Evolutionary conservation across 2,797 vertebrate genomes (phyloP).

Genomic region (Hipposideros larvatus): DNA sequence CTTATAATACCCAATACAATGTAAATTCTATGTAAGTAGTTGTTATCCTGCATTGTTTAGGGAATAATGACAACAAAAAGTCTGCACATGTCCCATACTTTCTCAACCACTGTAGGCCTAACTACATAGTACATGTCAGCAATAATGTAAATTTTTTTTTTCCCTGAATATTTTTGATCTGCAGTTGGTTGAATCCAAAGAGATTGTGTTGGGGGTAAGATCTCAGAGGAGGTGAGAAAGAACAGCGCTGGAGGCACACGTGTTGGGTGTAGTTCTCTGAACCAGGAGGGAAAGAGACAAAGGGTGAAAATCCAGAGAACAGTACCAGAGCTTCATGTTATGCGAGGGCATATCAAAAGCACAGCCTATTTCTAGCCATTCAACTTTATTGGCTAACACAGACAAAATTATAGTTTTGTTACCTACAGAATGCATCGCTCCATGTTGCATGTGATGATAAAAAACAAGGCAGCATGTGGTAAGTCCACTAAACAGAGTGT

Average conservation of each 20-base stretch:
- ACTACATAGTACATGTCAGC: not conserved
- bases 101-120: not conserved
- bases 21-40: not conserved
- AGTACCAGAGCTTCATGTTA: not conserved
- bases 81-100: not conserved
- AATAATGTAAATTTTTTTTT: not conserved
- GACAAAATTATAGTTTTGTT: not conserved
- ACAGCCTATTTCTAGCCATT: not conserved
- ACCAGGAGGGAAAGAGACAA: not conserved
- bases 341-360: not conserved
- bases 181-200: not conserved
- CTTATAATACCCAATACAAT: not conserved
- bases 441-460: not conserved
- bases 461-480: not conserved
- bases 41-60: not conserved
- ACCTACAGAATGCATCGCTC: not conserved
- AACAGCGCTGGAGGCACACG: rapidly evolving
- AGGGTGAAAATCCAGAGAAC: not conserved
- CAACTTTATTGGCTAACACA: not conserved
- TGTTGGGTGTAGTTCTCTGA: not conserved
- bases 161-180: not conserved
- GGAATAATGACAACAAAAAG: not conserved
- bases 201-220: not conserved
- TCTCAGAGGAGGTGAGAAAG: not conserved
- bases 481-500: not conserved